phyloP scores from a whole-genome alignment of 2,113 vertebrate genomes.

The Machaerirhynchus nigripectus region DNA sequence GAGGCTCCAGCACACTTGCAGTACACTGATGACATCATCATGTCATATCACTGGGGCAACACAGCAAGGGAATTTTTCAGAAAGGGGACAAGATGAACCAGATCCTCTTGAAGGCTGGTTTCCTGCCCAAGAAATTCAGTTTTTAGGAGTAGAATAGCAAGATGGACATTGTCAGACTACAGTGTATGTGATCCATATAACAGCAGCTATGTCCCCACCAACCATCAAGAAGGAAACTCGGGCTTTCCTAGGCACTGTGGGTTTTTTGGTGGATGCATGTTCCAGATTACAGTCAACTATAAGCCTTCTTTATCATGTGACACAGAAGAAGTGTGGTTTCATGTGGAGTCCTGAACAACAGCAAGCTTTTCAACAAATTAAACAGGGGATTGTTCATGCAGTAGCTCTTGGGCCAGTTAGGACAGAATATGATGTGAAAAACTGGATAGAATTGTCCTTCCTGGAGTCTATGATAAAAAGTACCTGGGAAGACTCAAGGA shows the following conservation, averaged over 20 bases:
- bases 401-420: no score
- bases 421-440: background rate
- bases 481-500: background rate
- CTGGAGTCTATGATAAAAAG: background rate
- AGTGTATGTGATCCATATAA: background rate
- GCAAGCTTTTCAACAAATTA: background rate
- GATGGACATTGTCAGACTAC: background rate
- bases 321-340: background rate
- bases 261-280: background rate
- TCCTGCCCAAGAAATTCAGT: background rate
- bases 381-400: background rate
- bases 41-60: background rate
- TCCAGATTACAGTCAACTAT: background rate
- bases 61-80: background rate
- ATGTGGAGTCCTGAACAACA: background rate
- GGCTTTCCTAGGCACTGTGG: accelerated
- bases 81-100: background rate
- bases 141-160: background rate
- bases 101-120: background rate
- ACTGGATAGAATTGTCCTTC: background rate
- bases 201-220: background rate
- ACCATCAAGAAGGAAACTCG: background rate
- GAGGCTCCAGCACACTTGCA: no score
- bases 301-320: background rate
- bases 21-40: no score